phyloP scores from a whole-genome alignment of 2,113 vertebrate genomes.

The Notothenia coriiceps region DNA sequence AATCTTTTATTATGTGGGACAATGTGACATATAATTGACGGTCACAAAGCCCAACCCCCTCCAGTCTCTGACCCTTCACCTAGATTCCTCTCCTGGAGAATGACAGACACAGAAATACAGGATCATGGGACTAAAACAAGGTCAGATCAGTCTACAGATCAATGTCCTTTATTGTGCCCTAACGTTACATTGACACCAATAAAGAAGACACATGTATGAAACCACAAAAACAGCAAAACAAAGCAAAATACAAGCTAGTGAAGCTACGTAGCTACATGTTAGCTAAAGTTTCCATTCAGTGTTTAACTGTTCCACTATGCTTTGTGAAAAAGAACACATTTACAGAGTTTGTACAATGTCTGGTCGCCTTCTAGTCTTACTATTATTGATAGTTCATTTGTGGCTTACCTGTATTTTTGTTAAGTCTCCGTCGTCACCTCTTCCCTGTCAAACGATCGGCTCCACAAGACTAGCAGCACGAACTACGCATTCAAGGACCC shows the following conservation, averaged over 20 bases:
- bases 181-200: not conserved
- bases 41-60: slow-evolving; percentile 51
- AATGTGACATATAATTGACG: slow-evolving; percentile 21
- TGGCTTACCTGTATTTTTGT: slow-evolving; percentile 49
- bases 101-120: slow-evolving; percentile 36
- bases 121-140: not conserved
- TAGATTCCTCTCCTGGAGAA: slow-evolving; percentile 57
- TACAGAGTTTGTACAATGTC: rapidly evolving
- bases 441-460: slow-evolving; percentile 46
- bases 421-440: not conserved
- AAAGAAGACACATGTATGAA: not conserved
- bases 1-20: not conserved
- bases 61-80: slow-evolving; percentile 81
- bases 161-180: not conserved
- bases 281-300: not conserved
- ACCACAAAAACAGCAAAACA: not conserved
- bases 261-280: slow-evolving; percentile 7
- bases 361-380: not conserved
- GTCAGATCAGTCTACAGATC: not conserved
- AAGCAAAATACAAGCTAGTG: slow-evolving; percentile 24
- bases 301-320: rapidly evolving
- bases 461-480: not conserved
- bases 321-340: rapidly evolving
- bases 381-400: rapidly evolving
- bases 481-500: slow-evolving; percentile 69